Evolutionary conservation across 1,140 invertebrate genomes (phyloP), one percentile per base, ranked within the genome.

Genomic region (Hyposmocoma kahamanoa): DNA sequence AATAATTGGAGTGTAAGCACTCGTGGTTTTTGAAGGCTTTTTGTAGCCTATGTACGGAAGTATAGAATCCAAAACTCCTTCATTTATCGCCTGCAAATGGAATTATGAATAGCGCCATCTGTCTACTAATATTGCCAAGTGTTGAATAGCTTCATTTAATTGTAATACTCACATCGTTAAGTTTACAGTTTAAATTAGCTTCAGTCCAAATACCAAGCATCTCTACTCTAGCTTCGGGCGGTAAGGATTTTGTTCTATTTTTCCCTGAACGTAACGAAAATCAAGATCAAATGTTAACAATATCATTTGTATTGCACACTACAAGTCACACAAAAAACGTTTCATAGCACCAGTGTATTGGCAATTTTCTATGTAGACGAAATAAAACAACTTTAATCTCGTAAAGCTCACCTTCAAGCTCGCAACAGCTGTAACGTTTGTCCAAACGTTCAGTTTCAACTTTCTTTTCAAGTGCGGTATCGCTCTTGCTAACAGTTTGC

Each of bases 11-110:
- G 87, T 84, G 43, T 89, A 90, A 36, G 79, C 64, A 46, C 78
- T 83, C 9, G 70, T 71, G 3, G 78, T 70, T 64, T 85, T 87
- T 5, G 73, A 59, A 10, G 89, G 87, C 50, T 86, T 87, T 43
- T 76, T 79, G 26, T 85, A 82, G 10, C 83, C 84, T 6, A 91
- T 80, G 53, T 92, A 93, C 0, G 93, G 91, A 8, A 94, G 67
- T 47, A 94, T 90, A 0, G 93, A 94, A 74, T 95, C 93, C 17
- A 95, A 74, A 47, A 95, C 88, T 18, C 93, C 93, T 83, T 94
- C 93, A 39, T 92, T 91, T 44, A 94, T 87, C 4, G 94, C 89
- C 84, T 92, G 86, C 48, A 88, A 89, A 65, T 47, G 19, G 50
- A 42, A 28, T 28, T 28, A 8, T 30, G 10, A 22, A 47, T 30